Evolutionary conservation across 2,888 invertebrate species (phyloP), one percentile per base, ranked within the genome.

Genomic region (Maniola hyperantus): DNA sequence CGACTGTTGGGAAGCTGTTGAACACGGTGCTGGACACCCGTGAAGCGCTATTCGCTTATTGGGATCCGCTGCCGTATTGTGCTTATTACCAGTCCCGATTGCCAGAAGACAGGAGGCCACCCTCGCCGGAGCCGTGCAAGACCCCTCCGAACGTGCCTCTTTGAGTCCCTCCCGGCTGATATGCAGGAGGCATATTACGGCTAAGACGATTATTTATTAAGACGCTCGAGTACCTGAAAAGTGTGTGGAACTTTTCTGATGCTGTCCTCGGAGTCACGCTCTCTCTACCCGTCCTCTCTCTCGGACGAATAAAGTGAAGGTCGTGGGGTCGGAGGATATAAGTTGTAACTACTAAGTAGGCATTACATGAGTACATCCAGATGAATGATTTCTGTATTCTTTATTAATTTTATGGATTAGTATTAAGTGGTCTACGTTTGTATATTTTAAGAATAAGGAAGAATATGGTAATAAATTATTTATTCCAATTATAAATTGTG

Each of bases 61-160:
- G 97, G 97, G 97, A 97, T 80, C 97, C 97, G 6, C 82, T 97
- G 76, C 97, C 97, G 0, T 97, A 97, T 81, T 97, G 96, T 79
- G 97, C 96, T 2, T 97, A 96, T 82, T 97, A 97, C 85, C 96
- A 96, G 81, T 94, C 97, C 76, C 96, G 97, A 78, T 83, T 95
- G 75, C 96, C 97, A 50, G 87, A 84, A 36, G 88, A 87, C 71
- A 83, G 84, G 78, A 88, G 85, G 81, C 85, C 83, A 79, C 93
- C 86, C 72, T 91, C 87, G 67, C 91, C 85, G 78, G 94, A 89
- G 87, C 93, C 88, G 76, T 94, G 87, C 90, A 94, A 85, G 89
- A 94, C 91, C 64, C 92, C 92, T 42, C 91, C 92, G 1, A 90
- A 90, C 72, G 88, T 91, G 76, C 92, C 91, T 61, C 88, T 91